Evolutionary conservation across 2,888 invertebrate species (phyloP), one percentile per base, ranked within the genome.

Genomic region (Gisinianus flammeolus): DNA sequence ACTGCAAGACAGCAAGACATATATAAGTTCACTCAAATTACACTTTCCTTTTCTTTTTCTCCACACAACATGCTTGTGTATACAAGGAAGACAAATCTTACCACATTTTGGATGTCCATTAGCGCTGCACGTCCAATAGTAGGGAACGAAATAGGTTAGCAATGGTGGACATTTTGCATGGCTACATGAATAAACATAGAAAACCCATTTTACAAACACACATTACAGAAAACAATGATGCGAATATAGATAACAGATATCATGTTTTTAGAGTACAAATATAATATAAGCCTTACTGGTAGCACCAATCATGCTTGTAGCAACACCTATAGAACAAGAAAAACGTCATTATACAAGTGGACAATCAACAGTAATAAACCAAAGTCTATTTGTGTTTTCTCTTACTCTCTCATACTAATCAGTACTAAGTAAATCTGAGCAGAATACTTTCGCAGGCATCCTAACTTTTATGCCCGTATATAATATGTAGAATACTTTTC

Each of bases 71-170:
- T 6, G 44, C 6, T 10, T 67, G 67, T 28, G 8, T 12, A 31
- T 22, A 22, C 12, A 22, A 70, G 8, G n/a, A 16, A 22, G 19
- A 33, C 30, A 33, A 68, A 5, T 31, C 85, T 90, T 88, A 88
- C 94, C 92, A 86, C 95, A 96, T 52, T 93, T 89, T 0, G 95
- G 94, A 85, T 90, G 90, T 0, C 93, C 92, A 12, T 90, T n/a
- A n/a, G n/a, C 90, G 87, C 92, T 92, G 87, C 96, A 96, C 86
- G 92, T 92, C 95, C 95, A 96, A 85, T 93, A 91, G 87, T 95
- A 96, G 1, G 94, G 94, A 82, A 94, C 92, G 86, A 95, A 92
- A 88, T 96, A 96, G 79, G 94, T 93, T 24, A 93, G 89, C 87
- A 92, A 92, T 86, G 92, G 90, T 3, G 93, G 93, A 85, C 95